Conservation (phyloP, 2,888 invertebrate species). For the Patella caerulea region DNA sequence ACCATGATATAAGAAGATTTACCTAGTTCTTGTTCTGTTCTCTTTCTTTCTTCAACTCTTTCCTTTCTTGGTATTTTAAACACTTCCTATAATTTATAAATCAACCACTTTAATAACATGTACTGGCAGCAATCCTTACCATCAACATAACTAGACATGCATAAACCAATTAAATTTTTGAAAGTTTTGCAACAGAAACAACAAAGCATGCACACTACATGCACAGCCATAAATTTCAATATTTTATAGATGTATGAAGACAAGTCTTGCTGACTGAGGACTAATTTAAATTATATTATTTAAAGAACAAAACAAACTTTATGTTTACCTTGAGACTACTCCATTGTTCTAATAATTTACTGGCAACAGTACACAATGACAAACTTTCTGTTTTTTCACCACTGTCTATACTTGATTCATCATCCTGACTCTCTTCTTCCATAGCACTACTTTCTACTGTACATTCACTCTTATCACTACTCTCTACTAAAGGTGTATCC, state of each 20-base stretch:
- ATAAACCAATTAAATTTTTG: no score
- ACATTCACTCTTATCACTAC: conserved; percentile 21
- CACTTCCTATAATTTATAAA: conserved; percentile 74
- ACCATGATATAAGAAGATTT: conserved; percentile 21
- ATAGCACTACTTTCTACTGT: conserved; percentile 23
- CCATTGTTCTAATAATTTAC: conserved; percentile 82
- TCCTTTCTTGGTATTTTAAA: conserved; percentile 96
- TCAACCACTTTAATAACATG: no score
- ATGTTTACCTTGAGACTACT: conserved; percentile 74
- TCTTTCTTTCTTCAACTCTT: conserved; percentile 93
- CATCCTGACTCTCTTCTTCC: conserved; percentile 17
- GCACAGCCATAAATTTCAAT: no score
- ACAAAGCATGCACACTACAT: no score
- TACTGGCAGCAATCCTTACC: no score
- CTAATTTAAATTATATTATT: background rate
- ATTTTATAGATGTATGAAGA: no score
- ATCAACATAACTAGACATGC: no score
- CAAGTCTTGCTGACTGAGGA: background rate
- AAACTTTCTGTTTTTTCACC: conserved; percentile 8
- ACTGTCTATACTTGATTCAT: conserved; percentile 22
- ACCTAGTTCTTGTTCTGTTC: conserved; percentile 80
- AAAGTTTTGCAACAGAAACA: no score
- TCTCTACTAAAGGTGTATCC: no score
- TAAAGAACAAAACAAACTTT: background rate
- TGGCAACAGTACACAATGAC: conserved; percentile 62